A percentile compares a stretch with the other conserved stretches of the same genome.
Evolutionary conservation across 2,797 vertebrate species (phyloP).

Genomic region (Sebastes minor): DNA sequence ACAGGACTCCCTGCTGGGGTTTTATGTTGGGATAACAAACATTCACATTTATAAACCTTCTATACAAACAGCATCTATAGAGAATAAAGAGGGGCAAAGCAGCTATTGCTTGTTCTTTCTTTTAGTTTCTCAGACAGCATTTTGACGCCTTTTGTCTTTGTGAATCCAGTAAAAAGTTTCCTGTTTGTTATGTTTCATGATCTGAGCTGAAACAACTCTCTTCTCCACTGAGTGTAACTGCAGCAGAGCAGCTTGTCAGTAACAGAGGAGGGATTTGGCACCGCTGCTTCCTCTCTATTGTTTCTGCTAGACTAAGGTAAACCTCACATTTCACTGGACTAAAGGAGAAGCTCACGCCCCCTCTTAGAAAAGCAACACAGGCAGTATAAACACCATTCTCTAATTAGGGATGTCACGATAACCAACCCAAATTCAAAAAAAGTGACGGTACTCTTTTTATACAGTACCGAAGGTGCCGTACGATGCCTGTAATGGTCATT

Average conservation of each 20-base stretch:
- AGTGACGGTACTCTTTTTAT: too few relatives aligned
- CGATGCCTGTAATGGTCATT: too few relatives aligned
- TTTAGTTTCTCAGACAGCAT: not conserved
- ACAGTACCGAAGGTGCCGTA: too few relatives aligned
- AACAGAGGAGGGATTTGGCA: not conserved
- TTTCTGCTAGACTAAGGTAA: not conserved
- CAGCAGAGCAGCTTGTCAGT: not conserved
- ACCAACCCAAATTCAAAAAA: too few relatives aligned
- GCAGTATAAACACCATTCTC: not conserved
- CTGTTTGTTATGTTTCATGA: not conserved
- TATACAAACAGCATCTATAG: not conserved
- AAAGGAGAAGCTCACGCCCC: not conserved
- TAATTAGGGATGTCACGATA: not conserved
- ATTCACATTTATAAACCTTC: not conserved
- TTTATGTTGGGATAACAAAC: not conserved
- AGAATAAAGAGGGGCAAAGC: not conserved
- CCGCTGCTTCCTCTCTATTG: not conserved
- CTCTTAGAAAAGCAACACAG: not conserved
- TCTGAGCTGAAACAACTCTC: not conserved
- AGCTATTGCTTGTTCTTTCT: not conserved
- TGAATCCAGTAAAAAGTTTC: not conserved
- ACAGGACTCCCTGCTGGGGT: not conserved
- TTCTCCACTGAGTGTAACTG: not conserved
- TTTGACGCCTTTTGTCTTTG: not conserved
- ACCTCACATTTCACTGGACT: not conserved